phyloP scores from a whole-genome alignment of 2,797 vertebrate species.

The Hoplostethus mediterraneus region DNA sequence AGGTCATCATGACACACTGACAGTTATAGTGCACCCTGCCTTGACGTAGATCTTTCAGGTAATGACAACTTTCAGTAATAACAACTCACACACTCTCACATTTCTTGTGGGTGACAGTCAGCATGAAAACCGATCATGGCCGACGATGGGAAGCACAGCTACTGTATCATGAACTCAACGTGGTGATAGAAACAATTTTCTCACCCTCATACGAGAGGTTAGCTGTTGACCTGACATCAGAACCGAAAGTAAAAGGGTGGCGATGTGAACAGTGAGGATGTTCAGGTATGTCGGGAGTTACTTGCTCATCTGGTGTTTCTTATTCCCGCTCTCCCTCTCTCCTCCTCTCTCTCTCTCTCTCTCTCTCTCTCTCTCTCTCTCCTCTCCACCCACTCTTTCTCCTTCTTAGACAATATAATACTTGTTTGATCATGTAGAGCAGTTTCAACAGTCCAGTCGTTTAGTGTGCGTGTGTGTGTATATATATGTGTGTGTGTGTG shows the following conservation, averaged over 20 bases:
- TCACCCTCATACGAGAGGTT: slow-evolving; percentile 16
- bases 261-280: slow-evolving; percentile 16
- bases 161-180: neutral
- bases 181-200: slow-evolving; percentile 17
- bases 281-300: neutral
- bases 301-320: slow-evolving; percentile 27
- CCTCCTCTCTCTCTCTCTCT: too few species aligned
- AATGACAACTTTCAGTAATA: slow-evolving; percentile 66
- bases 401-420: slow-evolving; percentile 19
- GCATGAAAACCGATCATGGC: slow-evolving; percentile 19
- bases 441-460: slow-evolving; percentile 44
- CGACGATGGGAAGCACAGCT: slow-evolving; percentile 16
- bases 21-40: slow-evolving; percentile 21
- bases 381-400: slow-evolving; percentile 9
- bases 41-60: slow-evolving; percentile 55
- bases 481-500: neutral
- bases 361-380: neutral
- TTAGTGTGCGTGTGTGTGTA: neutral
- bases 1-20: slow-evolving; percentile 66
- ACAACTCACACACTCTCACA: slow-evolving; percentile 35
- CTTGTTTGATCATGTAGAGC: slow-evolving; percentile 66
- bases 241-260: slow-evolving; percentile 49
- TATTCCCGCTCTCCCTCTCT: slow-evolving; percentile 17
- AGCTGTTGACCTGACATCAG: slow-evolving; percentile 14
- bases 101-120: slow-evolving; percentile 42